Conservation (phyloP, 2,797 vertebrate species). For the Neosilurus hyrtlii region DNA sequence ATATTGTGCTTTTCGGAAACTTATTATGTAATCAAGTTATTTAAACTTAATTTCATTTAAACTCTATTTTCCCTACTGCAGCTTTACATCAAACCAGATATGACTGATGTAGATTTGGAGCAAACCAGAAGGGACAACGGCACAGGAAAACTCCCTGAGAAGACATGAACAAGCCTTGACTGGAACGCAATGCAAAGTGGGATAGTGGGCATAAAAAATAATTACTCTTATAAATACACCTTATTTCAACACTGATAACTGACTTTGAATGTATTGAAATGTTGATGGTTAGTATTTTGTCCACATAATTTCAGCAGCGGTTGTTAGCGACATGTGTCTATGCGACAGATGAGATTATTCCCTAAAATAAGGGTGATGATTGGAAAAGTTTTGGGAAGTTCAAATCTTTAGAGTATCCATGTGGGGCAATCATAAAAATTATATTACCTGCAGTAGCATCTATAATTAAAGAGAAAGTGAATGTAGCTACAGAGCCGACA, state of each 20-base stretch:
- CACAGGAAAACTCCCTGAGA: background rate
- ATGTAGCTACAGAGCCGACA: background rate
- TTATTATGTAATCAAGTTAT: background rate
- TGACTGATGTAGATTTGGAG: background rate
- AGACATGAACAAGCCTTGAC: background rate
- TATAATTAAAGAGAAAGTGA: background rate
- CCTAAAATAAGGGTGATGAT: background rate
- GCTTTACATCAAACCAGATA: background rate
- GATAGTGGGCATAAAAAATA: background rate
- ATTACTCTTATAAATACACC: background rate
- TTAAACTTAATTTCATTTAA: background rate
- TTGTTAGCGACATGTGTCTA: background rate
- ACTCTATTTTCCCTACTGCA: background rate
- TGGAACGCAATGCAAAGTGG: too few relatives aligned
- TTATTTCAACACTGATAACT: too few relatives aligned
- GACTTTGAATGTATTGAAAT: background rate
- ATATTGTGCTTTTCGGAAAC: background rate
- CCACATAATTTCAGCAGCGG: background rate
- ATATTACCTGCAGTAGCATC: background rate
- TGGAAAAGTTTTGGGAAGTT: background rate
- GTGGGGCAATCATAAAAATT: background rate
- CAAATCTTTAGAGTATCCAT: background rate
- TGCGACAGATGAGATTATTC: constrained; percentile 7
- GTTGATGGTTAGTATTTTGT: background rate
- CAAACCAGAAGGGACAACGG: background rate